Evolutionary conservation across 2,113 vertebrate genomes (phyloP).

Genomic region (Propithecus coquereli): DNA sequence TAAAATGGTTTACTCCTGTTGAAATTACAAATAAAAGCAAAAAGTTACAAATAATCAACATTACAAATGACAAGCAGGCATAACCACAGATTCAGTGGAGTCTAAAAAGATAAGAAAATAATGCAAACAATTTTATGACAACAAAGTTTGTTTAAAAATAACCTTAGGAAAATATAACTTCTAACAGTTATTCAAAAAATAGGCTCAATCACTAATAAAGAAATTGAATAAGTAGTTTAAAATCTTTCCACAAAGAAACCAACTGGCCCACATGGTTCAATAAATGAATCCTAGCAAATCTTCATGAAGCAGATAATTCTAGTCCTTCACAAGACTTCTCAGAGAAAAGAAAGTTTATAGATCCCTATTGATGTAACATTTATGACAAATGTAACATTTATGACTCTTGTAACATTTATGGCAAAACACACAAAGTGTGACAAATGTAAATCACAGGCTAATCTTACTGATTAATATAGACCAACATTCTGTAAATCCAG

Average conservation of each 20-base stretch:
- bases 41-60: background rate
- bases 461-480: background rate
- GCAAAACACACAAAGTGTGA: background rate
- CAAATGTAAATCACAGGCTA: background rate
- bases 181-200: background rate
- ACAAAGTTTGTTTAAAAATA: background rate
- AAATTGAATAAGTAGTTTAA: background rate
- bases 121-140: background rate
- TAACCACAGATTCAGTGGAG: background rate
- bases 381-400: background rate
- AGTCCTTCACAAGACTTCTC: background rate
- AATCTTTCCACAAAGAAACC: background rate
- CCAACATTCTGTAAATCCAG: background rate
- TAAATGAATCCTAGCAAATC: background rate
- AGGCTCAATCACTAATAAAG: background rate
- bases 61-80: background rate
- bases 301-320: background rate
- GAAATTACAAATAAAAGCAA: background rate
- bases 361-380: background rate
- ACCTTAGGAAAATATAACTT: background rate
- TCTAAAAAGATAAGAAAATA: background rate
- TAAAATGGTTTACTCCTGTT: background rate
- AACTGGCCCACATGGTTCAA: background rate
- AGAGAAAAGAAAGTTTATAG: background rate
- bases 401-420: background rate